These are phyloP conservation scores for Bubo blakistoni DNA, from an alignment of 2,113 vertebrate genomes.

Conservation along the genomic window DNA sequence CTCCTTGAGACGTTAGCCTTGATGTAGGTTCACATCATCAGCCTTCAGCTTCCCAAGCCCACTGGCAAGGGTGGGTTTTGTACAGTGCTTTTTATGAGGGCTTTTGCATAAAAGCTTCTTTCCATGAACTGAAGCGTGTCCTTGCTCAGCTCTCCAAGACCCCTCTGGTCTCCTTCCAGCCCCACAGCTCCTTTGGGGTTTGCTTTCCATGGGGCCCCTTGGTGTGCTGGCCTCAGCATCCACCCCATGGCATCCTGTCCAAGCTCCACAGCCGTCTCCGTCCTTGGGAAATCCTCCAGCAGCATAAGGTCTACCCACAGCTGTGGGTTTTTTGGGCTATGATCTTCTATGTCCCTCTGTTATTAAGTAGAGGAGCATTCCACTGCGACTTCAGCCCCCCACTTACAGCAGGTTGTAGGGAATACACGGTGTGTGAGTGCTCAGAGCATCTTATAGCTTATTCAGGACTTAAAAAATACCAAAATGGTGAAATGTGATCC, in stretches of 20 bases:
- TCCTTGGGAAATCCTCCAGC: not conserved
- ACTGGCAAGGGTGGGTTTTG: not conserved
- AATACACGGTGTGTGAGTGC: not conserved
- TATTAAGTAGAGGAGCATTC: not conserved
- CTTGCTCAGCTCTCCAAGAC: not conserved
- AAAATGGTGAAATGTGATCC: not conserved
- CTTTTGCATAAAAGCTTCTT: not conserved
- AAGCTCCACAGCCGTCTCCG: not conserved
- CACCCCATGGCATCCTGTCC: not conserved
- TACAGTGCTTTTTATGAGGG: not conserved
- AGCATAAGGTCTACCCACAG: not conserved
- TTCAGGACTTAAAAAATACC: constrained; percentile 13
- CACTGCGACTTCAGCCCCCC: not conserved
- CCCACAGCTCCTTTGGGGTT: not conserved
- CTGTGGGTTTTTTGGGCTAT: fast-evolving
- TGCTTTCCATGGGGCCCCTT: not conserved
- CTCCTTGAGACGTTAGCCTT: not conserved
- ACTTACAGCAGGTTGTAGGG: not conserved
- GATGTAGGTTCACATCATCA: not conserved
- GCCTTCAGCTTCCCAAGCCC: not conserved
- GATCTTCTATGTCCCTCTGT: not conserved
- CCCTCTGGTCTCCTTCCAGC: not conserved
- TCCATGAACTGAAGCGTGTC: not conserved
- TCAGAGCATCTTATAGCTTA: not conserved
- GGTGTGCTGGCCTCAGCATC: not conserved